Evolutionary conservation across 2,113 vertebrate species (phyloP).

Genomic region (Amblyornis subalaris): DNA sequence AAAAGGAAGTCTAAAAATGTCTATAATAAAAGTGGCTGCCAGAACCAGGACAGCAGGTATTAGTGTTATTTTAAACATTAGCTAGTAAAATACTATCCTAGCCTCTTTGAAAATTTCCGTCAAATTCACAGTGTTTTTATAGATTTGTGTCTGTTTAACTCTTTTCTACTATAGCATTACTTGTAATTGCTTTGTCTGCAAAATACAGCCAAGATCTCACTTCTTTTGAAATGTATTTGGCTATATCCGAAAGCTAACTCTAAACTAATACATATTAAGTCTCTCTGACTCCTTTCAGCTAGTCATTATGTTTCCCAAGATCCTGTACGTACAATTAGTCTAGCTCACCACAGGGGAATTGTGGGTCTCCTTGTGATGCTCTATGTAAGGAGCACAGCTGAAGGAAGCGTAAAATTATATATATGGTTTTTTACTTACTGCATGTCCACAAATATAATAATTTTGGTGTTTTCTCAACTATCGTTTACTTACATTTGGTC

Average conservation of each 20-base stretch:
- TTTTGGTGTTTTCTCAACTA: neutral
- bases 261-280: neutral
- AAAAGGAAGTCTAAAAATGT: neutral
- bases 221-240: neutral
- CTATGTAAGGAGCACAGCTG: neutral
- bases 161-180: neutral
- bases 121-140: neutral
- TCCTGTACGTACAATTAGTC: neutral
- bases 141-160: neutral
- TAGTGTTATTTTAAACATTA: neutral
- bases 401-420: neutral
- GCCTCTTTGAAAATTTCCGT: neutral
- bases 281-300: neutral
- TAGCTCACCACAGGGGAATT: accelerated
- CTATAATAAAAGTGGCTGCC: neutral
- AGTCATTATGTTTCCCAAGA: neutral
- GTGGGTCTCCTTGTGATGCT: neutral
- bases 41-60: neutral
- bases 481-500: neutral
- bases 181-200: neutral
- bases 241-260: neutral
- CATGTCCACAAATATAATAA: neutral
- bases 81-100: neutral
- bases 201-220: neutral
- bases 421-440: neutral